Conservation (phyloP, 2,797 vertebrate species). For the Gallinago stenura region DNA sequence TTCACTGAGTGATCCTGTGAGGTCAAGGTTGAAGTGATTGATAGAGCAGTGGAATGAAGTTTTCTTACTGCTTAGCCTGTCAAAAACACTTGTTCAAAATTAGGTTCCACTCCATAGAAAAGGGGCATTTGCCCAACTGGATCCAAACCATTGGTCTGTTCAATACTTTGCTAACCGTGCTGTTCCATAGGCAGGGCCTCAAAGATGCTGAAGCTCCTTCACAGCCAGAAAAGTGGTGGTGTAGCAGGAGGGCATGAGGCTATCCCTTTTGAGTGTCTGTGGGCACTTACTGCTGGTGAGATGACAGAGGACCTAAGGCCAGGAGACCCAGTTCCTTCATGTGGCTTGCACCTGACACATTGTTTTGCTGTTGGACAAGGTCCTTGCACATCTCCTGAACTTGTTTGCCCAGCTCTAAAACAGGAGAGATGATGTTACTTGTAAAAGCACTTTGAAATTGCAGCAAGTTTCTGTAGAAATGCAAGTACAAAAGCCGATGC, state of each 20-base stretch:
- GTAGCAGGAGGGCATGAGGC: not conserved
- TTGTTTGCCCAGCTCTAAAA: not conserved
- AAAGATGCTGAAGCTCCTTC: not conserved
- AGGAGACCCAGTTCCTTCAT: not conserved
- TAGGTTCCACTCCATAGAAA: conserved; percentile 45
- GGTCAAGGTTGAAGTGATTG: conserved; percentile 68
- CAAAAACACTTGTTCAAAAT: conserved; percentile 45
- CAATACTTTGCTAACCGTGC: not conserved
- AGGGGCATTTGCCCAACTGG: conserved; percentile 3
- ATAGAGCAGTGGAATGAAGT: conserved; percentile 68
- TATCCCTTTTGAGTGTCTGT: not conserved
- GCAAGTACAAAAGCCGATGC: not conserved
- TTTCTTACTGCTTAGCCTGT: conserved; percentile 66
- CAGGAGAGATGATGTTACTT: not conserved
- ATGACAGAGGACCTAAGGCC: not conserved
- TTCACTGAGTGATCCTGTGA: conserved; percentile 19
- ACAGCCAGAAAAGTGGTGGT: not conserved
- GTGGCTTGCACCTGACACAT: not conserved
- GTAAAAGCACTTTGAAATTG: not conserved
- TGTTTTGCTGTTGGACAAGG: not conserved
- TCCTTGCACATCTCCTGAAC: not conserved
- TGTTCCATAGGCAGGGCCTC: not conserved
- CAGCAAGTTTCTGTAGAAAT: not conserved
- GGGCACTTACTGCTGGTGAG: not conserved
- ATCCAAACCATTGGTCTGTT: not conserved